Evolutionary conservation across 2,113 vertebrate species (phyloP).

Genomic region (Noturus placidus): DNA sequence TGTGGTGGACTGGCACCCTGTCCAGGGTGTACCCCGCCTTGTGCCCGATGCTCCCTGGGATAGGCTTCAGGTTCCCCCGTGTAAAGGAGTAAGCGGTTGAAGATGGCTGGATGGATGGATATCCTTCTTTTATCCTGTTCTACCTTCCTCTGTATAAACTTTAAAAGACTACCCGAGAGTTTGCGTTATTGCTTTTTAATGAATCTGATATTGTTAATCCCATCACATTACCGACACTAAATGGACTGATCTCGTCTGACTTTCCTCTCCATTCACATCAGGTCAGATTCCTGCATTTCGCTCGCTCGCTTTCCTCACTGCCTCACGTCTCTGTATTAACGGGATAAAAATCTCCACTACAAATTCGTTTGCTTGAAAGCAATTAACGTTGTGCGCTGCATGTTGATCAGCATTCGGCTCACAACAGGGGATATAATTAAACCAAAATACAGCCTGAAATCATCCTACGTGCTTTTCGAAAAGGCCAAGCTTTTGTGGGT

Average conservation of each 20-base stretch:
- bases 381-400: slow-evolving; percentile 24
- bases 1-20: no score
- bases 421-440: slow-evolving; percentile 38
- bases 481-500: slow-evolving; percentile 61
- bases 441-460: slow-evolving; percentile 59
- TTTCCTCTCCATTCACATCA: slow-evolving; percentile 6
- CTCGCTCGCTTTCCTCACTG: neutral
- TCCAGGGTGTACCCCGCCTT: no score
- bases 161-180: neutral
- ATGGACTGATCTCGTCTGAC: neutral
- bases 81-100: no score
- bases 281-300: neutral
- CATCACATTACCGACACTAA: neutral
- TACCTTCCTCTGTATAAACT: neutral
- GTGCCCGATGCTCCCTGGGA: no score
- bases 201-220: neutral
- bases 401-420: slow-evolving; percentile 36
- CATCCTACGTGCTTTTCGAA: slow-evolving; percentile 62
- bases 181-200: neutral
- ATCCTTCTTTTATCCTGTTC: neutral
- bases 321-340: slow-evolving; percentile 7
- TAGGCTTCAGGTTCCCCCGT: no score
- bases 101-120: no score
- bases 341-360: slow-evolving; percentile 29
- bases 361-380: slow-evolving; percentile 27